Conservation (phyloP, 37 sponge, comb jelly and placozoan genomes). For the Mnemiopsis leidyi region DNA sequence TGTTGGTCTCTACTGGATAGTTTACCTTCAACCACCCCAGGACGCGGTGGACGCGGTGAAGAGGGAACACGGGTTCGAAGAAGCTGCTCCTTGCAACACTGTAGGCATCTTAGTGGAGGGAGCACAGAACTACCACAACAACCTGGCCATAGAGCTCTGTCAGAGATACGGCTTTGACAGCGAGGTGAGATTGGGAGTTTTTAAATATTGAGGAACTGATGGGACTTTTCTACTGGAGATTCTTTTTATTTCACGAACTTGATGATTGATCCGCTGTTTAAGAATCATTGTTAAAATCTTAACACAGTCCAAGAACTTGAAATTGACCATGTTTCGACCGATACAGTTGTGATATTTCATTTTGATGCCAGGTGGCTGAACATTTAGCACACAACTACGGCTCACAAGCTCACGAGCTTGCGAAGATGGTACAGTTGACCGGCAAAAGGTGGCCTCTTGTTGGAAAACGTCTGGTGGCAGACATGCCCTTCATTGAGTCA, state of each 20-base stretch:
- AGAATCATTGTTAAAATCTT: too few species aligned
- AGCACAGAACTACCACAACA: conserved; percentile 81
- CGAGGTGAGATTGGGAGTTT: conserved; percentile 71
- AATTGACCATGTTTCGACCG: background rate
- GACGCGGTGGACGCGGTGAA: conserved; percentile 83
- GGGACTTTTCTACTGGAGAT: background rate
- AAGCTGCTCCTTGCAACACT: conserved; percentile 71
- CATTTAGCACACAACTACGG: conserved; percentile 89
- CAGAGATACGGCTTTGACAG: conserved; percentile 94
- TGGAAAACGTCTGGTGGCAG: conserved; percentile 78
- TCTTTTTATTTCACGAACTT: too few species aligned
- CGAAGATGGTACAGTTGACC: conserved; percentile 82
- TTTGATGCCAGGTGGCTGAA: conserved; percentile 78
- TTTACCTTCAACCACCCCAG: too few species aligned
- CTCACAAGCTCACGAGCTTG: conserved; percentile 87
- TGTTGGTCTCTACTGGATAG: too few species aligned
- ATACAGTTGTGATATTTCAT: background rate
- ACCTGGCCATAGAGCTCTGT: conserved; percentile 86
- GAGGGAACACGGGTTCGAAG: conserved; percentile 67
- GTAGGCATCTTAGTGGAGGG: conserved; percentile 83
- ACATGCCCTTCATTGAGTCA: conserved; percentile 97
- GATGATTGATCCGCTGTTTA: too few species aligned
- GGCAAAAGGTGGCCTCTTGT: conserved; percentile 93
- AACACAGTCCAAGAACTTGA: too few species aligned
- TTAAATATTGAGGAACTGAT: background rate